Evolutionary conservation across 2,797 vertebrate species (phyloP).

Genomic region (Buphagus erythrorhynchus): DNA sequence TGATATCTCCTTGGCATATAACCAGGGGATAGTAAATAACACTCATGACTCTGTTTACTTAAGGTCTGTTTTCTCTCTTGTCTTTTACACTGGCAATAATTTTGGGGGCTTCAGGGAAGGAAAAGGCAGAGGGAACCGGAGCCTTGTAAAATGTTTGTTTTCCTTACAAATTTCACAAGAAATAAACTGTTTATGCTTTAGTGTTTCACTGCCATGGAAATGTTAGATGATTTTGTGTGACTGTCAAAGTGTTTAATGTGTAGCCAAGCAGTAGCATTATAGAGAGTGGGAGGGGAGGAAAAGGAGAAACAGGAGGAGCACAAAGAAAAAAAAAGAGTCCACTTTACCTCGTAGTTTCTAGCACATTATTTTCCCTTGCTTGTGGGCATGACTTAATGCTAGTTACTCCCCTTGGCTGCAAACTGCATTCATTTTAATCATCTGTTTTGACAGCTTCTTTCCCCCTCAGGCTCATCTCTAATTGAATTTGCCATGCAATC

Average conservation of each 20-base stretch:
- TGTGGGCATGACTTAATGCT: constrained; percentile 57
- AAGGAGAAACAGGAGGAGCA: constrained; percentile 36
- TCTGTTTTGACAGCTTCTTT: constrained; percentile 57
- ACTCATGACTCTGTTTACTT: constrained; percentile 70
- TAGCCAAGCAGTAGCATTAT: constrained; percentile 73
- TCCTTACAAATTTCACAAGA: constrained; percentile 64
- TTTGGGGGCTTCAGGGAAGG: constrained; percentile 9
- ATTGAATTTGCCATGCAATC: constrained; percentile 57
- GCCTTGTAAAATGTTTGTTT: constrained; percentile 67
- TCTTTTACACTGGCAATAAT: constrained; percentile 56
- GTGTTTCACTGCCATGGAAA: constrained; percentile 66
- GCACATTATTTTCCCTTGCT: constrained; percentile 33
- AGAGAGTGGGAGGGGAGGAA: constrained; percentile 38
- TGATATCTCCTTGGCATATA: constrained; percentile 75
- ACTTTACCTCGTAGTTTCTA: constrained; percentile 17
- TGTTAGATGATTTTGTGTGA: constrained; percentile 68
- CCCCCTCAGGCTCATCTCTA: constrained; percentile 45
- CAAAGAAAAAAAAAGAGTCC: constrained; percentile 22
- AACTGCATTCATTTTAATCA: constrained; percentile 29
- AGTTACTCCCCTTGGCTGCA: constrained; percentile 38
- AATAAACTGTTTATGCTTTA: constrained; percentile 66
- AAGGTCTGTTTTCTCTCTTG: constrained; percentile 69
- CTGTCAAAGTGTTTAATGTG: constrained; percentile 66
- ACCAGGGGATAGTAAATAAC: constrained; percentile 80
- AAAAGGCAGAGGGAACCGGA: constrained; percentile 24